Conservation (phyloP, 2,797 vertebrate genomes). For the Crax fasciolata region DNA sequence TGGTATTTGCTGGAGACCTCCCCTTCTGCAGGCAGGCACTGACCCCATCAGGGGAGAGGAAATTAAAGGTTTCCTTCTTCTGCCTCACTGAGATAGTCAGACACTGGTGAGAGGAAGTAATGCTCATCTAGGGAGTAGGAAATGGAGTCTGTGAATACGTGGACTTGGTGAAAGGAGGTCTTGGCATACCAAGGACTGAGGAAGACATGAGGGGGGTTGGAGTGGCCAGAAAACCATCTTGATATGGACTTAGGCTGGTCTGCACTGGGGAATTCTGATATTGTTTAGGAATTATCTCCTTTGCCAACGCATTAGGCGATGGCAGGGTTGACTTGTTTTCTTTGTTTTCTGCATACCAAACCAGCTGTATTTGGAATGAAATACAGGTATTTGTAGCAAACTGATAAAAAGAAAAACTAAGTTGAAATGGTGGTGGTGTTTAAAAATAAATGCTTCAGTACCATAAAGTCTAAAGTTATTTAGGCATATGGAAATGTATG, state of each 20-base stretch:
- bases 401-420: neutral
- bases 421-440: conserved; percentile 24
- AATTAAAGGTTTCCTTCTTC: neutral
- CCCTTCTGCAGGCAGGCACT: neutral
- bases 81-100: neutral
- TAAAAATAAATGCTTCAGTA: conserved; percentile 46
- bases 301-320: neutral
- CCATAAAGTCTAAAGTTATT: conserved; percentile 29
- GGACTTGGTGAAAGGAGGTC: neutral
- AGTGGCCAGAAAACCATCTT: neutral
- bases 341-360: neutral
- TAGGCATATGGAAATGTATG: conserved; percentile 72
- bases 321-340: neutral
- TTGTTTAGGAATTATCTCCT: neutral
- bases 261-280: fast-evolving
- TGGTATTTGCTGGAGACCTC: neutral
- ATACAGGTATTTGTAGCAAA: neutral
- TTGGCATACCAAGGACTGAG: neutral
- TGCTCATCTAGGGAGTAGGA: neutral
- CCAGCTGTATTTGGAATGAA: conserved; percentile 23
- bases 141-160: neutral
- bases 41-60: neutral
- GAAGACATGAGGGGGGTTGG: neutral
- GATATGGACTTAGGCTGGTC: neutral
- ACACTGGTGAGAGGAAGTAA: neutral